Evolutionary conservation across 1,140 invertebrate species (phyloP).

Genomic region (Bombus impatiens): DNA sequence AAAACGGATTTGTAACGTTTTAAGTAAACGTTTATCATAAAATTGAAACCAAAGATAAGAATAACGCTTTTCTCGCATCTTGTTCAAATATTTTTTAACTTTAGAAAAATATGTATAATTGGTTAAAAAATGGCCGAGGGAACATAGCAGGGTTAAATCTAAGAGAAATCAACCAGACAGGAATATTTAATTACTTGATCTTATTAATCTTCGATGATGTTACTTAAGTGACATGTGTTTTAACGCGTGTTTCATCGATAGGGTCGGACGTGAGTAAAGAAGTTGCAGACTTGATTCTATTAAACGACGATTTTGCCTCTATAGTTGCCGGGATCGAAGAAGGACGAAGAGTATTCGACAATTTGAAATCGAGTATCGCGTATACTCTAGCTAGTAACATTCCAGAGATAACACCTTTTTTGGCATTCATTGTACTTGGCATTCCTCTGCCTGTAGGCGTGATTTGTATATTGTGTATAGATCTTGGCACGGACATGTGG

Average conservation of each 20-base stretch:
- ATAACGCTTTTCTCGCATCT: no score
- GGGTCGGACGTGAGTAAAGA: slow-evolving; percentile 99
- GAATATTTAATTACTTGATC: no score
- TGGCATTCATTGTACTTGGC: slow-evolving; percentile 97
- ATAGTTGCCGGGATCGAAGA: slow-evolving; percentile 99
- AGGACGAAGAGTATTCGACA: slow-evolving; percentile 99
- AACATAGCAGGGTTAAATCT: no score
- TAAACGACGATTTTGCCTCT: slow-evolving; percentile 99
- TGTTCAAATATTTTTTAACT: no score
- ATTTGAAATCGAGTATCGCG: slow-evolving; percentile 99
- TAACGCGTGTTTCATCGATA: slow-evolving; percentile 27
- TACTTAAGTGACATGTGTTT: background rate
- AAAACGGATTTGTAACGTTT: no score
- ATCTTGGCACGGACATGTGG: slow-evolving; percentile 99
- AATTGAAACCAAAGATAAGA: no score
- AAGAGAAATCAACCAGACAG: no score
- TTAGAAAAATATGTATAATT: no score
- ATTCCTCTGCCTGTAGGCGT: slow-evolving; percentile 98
- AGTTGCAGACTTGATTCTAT: slow-evolving; percentile 99
- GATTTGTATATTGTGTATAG: slow-evolving; percentile 99
- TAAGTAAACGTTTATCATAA: no score
- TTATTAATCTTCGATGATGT: background rate
- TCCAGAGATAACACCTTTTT: slow-evolving; percentile 99
- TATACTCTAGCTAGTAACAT: slow-evolving; percentile 99
- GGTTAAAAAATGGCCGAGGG: no score